Percentiles rank a stretch among this genome's conserved stretches.
phyloP scores from a whole-genome alignment of 2,113 vertebrate species.

The Hypanus sabinus region DNA sequence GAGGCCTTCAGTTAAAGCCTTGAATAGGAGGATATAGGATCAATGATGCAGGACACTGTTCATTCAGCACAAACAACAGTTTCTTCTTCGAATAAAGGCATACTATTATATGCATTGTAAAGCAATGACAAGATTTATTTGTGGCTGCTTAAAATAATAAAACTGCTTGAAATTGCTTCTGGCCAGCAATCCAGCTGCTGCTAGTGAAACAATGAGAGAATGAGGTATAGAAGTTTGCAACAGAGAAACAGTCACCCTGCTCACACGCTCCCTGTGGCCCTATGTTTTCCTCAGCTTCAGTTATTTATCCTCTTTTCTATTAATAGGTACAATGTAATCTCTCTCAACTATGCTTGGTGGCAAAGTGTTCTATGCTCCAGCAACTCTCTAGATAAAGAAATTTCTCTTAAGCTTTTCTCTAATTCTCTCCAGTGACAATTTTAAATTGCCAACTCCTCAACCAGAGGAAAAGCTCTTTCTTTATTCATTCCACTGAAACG shows the following conservation, averaged over 20 bases:
- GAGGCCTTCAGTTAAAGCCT: not conserved
- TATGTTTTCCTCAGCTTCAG: not conserved
- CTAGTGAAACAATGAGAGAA: not conserved
- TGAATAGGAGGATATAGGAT: conserved; percentile 25
- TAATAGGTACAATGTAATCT: not conserved
- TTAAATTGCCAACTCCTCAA: not conserved
- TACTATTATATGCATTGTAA: conserved; percentile 17
- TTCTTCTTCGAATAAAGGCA: not conserved
- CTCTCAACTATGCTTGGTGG: not conserved
- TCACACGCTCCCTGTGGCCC: not conserved
- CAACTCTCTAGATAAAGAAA: not conserved
- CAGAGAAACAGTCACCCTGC: not conserved
- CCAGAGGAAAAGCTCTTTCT: not conserved
- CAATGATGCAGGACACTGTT: conserved; percentile 23
- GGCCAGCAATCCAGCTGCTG: not conserved
- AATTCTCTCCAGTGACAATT: not conserved
- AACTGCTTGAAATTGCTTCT: not conserved
- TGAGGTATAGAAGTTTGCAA: not conserved
- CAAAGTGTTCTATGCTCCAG: not conserved
- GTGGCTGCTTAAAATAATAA: conserved; percentile 31
- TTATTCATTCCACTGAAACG: not conserved
- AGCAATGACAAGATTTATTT: conserved; percentile 26
- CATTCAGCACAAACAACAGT: conserved; percentile 6
- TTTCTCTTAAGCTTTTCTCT: not conserved
- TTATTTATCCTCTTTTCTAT: not conserved